A percentile compares a stretch with the other conserved stretches of the same genome.
Conservation (phyloP, 1,140 invertebrate genomes). For the Tetranychus urticae region DNA sequence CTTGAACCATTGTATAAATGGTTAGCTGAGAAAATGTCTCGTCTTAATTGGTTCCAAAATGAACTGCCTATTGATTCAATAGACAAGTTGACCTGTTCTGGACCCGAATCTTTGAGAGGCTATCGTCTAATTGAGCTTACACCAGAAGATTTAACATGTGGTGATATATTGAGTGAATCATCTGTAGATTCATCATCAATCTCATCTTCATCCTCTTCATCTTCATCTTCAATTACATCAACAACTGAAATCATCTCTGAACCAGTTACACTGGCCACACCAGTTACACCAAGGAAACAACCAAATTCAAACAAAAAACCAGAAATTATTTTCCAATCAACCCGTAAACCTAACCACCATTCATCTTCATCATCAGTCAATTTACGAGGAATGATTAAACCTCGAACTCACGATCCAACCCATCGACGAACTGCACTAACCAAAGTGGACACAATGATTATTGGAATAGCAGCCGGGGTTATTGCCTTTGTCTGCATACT, state of each 20-base stretch:
- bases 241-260: no score
- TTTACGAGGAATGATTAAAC: neutral
- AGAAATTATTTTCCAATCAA: constrained; percentile 8
- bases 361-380: neutral
- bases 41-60: constrained; percentile 1
- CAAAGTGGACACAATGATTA: constrained; percentile 71
- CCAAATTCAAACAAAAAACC: neutral
- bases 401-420: neutral
- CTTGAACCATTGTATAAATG: constrained; percentile 47
- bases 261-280: no score
- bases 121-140: constrained; percentile 41
- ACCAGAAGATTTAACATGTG: constrained; percentile 51
- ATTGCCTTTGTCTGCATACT: constrained; percentile 67
- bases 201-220: neutral
- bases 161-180: constrained; percentile 16
- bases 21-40: constrained; percentile 26
- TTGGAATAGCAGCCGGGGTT: constrained; percentile 69
- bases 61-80: neutral
- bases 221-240: no score
- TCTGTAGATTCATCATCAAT: neutral
- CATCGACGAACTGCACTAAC: constrained; percentile 25
- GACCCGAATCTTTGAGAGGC: constrained; percentile 38
- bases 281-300: neutral
- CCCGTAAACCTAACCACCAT: neutral
- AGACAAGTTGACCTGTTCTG: constrained; percentile 32